A percentile compares a stretch with the other conserved stretches of the same genome.
These are phyloP conservation scores for Eurois occulta DNA, from an alignment of 2,888 invertebrate species.

Conservation along the genomic window DNA sequence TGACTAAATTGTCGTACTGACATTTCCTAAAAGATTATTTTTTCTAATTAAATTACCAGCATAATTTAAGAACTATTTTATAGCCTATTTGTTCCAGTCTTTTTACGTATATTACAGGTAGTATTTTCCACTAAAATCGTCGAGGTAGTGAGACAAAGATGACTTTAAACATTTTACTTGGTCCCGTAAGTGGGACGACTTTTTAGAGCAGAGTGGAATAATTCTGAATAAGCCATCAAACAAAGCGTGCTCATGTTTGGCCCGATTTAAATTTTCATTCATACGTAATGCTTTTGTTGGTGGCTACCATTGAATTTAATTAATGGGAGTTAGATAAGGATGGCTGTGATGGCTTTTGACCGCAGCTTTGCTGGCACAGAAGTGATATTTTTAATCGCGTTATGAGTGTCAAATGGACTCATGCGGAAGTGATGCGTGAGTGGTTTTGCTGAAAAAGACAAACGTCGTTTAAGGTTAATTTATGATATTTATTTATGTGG, in stretches of 20 bases:
- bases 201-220: background rate
- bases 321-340: constrained; percentile 70
- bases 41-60: background rate
- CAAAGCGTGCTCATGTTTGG: constrained; percentile 74
- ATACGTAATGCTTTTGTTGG: constrained; percentile 73
- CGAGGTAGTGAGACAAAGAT: background rate
- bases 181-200: background rate
- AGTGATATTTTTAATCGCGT: constrained; percentile 62
- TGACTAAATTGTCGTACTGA: background rate
- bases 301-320: constrained; percentile 70
- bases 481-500: constrained; percentile 2
- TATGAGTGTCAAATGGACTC: constrained; percentile 45
- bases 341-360: constrained; percentile 63
- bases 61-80: background rate
- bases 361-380: constrained; percentile 55
- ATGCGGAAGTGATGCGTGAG: constrained; percentile 22
- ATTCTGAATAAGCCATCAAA: constrained; percentile 74
- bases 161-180: background rate
- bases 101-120: background rate
- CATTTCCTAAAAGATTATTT: background rate
- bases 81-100: background rate
- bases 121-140: background rate
- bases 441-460: constrained; percentile 11
- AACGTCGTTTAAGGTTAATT: constrained; percentile 32
- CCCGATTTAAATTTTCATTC: constrained; percentile 80